A percentile compares a stretch with the other conserved stretches of the same genome.
Conservation (phyloP, 2,113 vertebrate species). For the Alligator sinensis region DNA sequence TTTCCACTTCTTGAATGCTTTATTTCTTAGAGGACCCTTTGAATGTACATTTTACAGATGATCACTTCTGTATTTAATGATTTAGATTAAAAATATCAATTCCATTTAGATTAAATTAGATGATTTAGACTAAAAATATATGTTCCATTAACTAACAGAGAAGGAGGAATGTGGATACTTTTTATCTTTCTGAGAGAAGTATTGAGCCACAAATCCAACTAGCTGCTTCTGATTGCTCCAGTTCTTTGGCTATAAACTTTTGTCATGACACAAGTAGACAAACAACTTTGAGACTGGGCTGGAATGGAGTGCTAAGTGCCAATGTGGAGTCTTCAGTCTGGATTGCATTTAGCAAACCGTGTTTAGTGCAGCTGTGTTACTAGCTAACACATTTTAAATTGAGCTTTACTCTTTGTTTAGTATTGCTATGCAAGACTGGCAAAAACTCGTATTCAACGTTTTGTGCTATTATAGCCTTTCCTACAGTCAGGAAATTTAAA, state of each 20-base stretch:
- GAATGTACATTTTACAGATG: not conserved
- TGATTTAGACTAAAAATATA: not conserved
- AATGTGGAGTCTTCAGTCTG: not conserved
- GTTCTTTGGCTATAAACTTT: not conserved
- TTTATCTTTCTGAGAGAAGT: not conserved
- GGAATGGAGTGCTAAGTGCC: not conserved
- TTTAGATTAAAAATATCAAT: no score
- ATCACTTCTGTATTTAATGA: not conserved
- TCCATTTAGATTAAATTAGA: no score
- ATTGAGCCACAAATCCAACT: not conserved
- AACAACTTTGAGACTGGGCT: not conserved
- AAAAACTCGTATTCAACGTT: not conserved
- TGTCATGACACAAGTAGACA: not conserved
- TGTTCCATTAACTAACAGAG: not conserved
- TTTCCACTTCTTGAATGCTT: not conserved
- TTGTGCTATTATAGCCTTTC: not conserved
- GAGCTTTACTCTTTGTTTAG: not conserved
- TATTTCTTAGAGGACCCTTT: not conserved
- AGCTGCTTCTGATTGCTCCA: not conserved
- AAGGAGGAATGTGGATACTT: not conserved
- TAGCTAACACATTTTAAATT: not conserved
- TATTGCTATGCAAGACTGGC: not conserved
- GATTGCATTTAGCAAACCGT: not conserved
- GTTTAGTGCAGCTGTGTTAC: not conserved
- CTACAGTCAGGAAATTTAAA: not conserved